These are phyloP conservation scores for Troides helena DNA, from an alignment of 2,888 invertebrate genomes.

Conservation along the genomic window DNA sequence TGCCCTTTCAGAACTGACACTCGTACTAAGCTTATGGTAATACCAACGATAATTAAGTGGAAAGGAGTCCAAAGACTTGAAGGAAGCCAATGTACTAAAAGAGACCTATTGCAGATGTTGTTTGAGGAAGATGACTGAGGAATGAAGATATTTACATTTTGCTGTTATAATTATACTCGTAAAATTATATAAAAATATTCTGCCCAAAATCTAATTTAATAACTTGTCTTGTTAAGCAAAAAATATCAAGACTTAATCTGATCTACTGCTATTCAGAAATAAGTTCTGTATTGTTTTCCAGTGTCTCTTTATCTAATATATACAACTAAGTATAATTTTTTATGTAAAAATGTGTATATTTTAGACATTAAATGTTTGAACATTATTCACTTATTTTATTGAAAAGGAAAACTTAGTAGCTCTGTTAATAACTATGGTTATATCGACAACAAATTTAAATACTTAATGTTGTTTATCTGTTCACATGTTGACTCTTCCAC, in stretches of 20 bases:
- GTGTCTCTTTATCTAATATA: conserved; percentile 1
- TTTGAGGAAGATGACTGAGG: conserved; percentile 84
- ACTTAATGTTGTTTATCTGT: too few relatives aligned
- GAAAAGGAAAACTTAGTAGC: background rate
- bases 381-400: background rate
- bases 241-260: background rate
- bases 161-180: too few relatives aligned
- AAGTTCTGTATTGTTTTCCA: background rate
- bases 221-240: background rate
- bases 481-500: too few relatives aligned
- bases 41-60: conserved; percentile 92
- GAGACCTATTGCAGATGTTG: conserved; percentile 88
- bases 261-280: background rate
- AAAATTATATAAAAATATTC: background rate
- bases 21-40: conserved; percentile 85
- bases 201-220: background rate
- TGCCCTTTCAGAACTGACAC: conserved; percentile 90
- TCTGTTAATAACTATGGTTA: too few relatives aligned
- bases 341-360: conserved; percentile 13
- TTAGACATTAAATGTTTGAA: conserved; percentile 14
- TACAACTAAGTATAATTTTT: conserved; percentile 19
- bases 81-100: conserved; percentile 87
- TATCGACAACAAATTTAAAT: too few relatives aligned
- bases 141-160: background rate
- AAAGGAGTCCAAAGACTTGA: conserved; percentile 88